These are phyloP conservation scores for Kryptolebias ocellatus DNA, from an alignment of 2,797 vertebrate species.

Conservation along the genomic window DNA sequence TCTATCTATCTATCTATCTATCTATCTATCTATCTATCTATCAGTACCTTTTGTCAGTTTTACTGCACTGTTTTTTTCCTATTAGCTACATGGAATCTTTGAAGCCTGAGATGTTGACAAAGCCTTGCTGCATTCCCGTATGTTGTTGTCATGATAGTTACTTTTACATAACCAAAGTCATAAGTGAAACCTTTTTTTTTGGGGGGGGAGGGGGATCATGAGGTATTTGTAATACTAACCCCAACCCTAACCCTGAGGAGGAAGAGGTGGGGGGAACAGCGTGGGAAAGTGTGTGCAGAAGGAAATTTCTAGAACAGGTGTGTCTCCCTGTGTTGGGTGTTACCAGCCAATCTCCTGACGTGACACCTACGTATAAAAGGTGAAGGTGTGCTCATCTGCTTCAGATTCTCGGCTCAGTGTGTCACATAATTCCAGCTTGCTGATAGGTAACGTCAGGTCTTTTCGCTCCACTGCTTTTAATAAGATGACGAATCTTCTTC, in stretches of 20 bases:
- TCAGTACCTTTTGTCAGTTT: no score
- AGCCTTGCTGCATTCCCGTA: not conserved
- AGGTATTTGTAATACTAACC: not conserved
- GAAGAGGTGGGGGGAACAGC: not conserved
- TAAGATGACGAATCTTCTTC: conserved; percentile 58
- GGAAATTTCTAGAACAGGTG: conserved; percentile 58
- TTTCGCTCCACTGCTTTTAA: not conserved
- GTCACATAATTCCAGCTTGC: not conserved
- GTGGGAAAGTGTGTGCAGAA: conserved; percentile 45
- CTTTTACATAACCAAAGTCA: not conserved
- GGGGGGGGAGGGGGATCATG: not conserved
- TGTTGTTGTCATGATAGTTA: no score
- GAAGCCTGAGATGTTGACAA: not conserved
- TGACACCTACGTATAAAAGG: conserved; percentile 64
- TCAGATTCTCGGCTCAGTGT: conserved; percentile 30
- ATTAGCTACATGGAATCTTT: no score
- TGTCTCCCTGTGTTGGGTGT: conserved; percentile 37
- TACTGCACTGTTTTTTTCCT: no score
- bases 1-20: no score
- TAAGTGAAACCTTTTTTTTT: no score
- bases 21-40: no score
- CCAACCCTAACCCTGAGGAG: conserved; percentile 1
- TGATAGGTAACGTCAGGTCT: not conserved
- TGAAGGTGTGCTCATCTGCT: conserved; percentile 23
- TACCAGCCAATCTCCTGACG: conserved; percentile 25